These are phyloP conservation scores for Sminthurides bifidus DNA, from an alignment of 1,140 invertebrate species.

Conservation along the genomic window DNA sequence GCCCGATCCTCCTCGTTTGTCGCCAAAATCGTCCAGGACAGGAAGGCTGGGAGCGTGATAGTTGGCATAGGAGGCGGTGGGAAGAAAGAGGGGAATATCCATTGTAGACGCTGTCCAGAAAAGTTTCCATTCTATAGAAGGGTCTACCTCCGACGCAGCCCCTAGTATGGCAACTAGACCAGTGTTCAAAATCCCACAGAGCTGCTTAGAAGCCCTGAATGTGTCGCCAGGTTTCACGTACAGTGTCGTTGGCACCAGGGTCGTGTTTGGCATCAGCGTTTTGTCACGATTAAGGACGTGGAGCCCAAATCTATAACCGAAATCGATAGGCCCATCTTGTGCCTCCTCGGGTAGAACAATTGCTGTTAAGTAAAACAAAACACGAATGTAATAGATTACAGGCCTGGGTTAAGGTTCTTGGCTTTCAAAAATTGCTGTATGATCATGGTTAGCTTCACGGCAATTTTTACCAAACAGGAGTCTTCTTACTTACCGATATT, in stretches of 20 bases:
- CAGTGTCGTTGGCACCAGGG: conserved; percentile 51
- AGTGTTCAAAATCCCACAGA: conserved; percentile 35
- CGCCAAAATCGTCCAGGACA: not conserved
- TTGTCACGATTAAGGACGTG: conserved; percentile 53
- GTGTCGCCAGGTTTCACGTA: conserved; percentile 53
- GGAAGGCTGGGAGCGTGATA: conserved; percentile 3
- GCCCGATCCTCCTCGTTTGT: not conserved
- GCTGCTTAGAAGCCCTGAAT: conserved; percentile 54
- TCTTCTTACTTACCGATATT: no score
- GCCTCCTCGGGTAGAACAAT: conserved; percentile 43
- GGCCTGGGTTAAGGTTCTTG: no score
- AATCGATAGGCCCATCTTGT: conserved; percentile 48
- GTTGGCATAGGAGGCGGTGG: conserved; percentile 12
- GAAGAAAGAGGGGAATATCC: conserved; percentile 23
- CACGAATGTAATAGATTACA: no score
- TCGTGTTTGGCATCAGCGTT: conserved; percentile 49
- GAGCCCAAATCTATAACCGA: conserved; percentile 57
- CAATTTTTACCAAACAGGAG: no score
- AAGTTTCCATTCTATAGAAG: conserved; percentile 22
- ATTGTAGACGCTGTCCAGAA: conserved; percentile 21
- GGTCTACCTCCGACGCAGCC: conserved; percentile 14
- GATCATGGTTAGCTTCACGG: no score
- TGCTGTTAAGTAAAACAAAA: no score
- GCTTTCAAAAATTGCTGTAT: no score
- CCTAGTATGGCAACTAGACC: conserved; percentile 17